These are phyloP conservation scores for Parascotia fuliginaria DNA, from an alignment of 2,888 invertebrate genomes.

Conservation along the genomic window DNA sequence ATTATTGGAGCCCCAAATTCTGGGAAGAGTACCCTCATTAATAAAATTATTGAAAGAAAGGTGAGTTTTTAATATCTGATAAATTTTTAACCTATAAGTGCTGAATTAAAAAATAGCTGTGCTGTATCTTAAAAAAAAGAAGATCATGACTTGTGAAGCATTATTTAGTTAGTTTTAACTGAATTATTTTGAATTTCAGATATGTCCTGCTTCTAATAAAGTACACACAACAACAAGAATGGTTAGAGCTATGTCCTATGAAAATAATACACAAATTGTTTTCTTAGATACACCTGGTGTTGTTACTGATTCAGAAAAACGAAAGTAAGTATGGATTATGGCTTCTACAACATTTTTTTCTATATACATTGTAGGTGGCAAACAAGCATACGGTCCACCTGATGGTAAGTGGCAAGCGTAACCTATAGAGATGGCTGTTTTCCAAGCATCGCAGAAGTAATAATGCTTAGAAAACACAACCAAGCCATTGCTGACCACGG, in stretches of 20 bases:
- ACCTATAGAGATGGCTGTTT: no score
- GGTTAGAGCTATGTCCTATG: slow-evolving; percentile 89
- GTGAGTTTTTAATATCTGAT: slow-evolving; percentile 69
- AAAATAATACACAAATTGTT: slow-evolving; percentile 93
- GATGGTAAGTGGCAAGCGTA: no score
- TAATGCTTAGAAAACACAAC: no score
- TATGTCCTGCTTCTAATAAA: slow-evolving; percentile 95
- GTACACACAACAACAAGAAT: slow-evolving; percentile 95
- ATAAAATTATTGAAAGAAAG: slow-evolving; percentile 92
- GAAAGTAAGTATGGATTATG: slow-evolving; percentile 83
- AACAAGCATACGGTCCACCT: no score
- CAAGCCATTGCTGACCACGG: no score
- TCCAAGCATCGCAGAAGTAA: no score
- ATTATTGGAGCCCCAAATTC: slow-evolving; percentile 97
- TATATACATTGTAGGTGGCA: no score
- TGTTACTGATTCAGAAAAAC: slow-evolving; percentile 88
- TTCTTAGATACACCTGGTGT: slow-evolving; percentile 98
- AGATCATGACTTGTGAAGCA: no score
- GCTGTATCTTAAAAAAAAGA: no score
- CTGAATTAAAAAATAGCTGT: no score
- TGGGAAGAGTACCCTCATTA: slow-evolving; percentile 98
- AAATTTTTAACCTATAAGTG: slow-evolving; percentile 19
- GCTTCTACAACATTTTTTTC: no score
- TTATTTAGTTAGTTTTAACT: no score
- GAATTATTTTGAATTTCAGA: slow-evolving; percentile 77